Percentiles rank a stretch among this genome's conserved stretches.
These are phyloP conservation scores for Poecilia gillii DNA, from an alignment of 2,797 vertebrate species.

Conservation along the genomic window DNA sequence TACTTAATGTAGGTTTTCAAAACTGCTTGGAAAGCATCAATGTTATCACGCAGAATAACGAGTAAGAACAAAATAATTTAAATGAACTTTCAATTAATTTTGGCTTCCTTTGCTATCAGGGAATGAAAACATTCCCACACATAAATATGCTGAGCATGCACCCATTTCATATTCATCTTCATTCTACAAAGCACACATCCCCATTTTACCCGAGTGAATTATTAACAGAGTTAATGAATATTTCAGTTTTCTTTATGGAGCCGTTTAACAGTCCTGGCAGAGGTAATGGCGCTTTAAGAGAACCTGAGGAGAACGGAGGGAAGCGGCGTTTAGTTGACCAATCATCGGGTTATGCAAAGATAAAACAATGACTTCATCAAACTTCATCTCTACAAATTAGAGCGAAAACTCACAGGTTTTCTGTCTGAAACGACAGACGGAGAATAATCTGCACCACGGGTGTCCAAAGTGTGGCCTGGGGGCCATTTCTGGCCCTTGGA, in stretches of 20 bases:
- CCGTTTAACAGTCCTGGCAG: constrained; percentile 71
- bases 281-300: constrained; percentile 75
- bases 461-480: too few species aligned
- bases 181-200: constrained; percentile 68
- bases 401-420: constrained; percentile 46
- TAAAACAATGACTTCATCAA: background rate
- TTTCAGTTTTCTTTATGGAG: constrained; percentile 78
- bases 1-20: constrained; percentile 57
- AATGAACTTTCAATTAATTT: constrained; percentile 78
- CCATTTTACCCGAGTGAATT: constrained; percentile 78
- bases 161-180: constrained; percentile 74
- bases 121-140: constrained; percentile 73
- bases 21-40: constrained; percentile 76
- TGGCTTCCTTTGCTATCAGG: constrained; percentile 64
- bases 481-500: too few species aligned
- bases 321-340: constrained; percentile 18
- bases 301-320: constrained; percentile 49
- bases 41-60: constrained; percentile 74
- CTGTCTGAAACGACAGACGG: constrained; percentile 36
- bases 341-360: constrained; percentile 8
- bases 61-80: constrained; percentile 65
- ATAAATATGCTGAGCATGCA: constrained; percentile 79
- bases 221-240: constrained; percentile 81
- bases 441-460: background rate
- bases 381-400: background rate